phyloP scores from a whole-genome alignment of 2,888 invertebrate genomes.

The Chesias legatella region DNA sequence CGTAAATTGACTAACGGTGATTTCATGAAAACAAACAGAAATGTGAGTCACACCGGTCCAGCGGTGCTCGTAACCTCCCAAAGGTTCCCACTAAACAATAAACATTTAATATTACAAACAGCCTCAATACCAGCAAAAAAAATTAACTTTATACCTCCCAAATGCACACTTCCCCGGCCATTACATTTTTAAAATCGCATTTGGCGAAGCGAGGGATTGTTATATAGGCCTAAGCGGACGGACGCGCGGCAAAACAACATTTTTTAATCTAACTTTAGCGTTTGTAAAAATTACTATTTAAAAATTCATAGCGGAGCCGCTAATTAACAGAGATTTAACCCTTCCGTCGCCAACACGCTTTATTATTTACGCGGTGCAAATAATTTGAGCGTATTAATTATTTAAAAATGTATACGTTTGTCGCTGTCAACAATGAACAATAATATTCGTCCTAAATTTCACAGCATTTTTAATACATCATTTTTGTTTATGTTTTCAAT shows the following conservation, averaged over 20 bases:
- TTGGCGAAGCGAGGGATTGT: constrained; percentile 45
- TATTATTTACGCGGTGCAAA: constrained; percentile 76
- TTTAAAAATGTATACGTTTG: constrained; percentile 72
- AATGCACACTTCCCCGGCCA: constrained; percentile 56
- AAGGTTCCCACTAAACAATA: constrained; percentile 59
- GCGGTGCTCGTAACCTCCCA: constrained; percentile 28
- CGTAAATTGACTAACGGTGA: constrained; percentile 34
- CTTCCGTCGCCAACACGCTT: constrained; percentile 75
- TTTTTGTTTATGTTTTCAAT: too few relatives aligned
- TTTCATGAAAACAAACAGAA: constrained; percentile 53
- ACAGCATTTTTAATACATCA: too few relatives aligned
- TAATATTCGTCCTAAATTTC: constrained; percentile 28
- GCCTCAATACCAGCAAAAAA: constrained; percentile 64
- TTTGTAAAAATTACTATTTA: constrained; percentile 81
- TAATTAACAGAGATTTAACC: constrained; percentile 80
- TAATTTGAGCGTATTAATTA: constrained; percentile 80
- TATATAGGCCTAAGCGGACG: constrained; percentile 73
- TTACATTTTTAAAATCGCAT: constrained; percentile 77
- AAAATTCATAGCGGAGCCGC: constrained; percentile 72
- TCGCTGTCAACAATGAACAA: constrained; percentile 42
- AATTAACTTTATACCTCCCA: constrained; percentile 71
- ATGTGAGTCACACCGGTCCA: constrained; percentile 44
- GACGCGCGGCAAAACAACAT: constrained; percentile 57
- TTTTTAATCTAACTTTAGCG: constrained; percentile 80
- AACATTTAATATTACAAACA: constrained; percentile 68